Base-by-base conservation (phyloP, 2,888 invertebrate species). In the Lochmaea capreae region DNA sequence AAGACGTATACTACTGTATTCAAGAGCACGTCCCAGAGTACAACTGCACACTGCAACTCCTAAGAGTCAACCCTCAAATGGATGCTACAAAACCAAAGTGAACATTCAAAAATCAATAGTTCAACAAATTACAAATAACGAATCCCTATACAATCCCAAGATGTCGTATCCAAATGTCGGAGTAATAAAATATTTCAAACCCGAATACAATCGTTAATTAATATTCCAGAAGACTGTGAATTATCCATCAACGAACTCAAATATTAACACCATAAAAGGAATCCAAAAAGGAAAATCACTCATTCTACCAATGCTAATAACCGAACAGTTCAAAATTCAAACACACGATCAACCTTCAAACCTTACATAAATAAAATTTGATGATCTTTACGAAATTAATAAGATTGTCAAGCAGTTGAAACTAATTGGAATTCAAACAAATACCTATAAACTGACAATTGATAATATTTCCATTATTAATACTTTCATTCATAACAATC, bases 211-310 rank as follows among this genome's bases (percentile, higher is more conserved):
- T 58, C 58, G 18, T 16, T 58, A 18, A 58, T 58, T 2, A 58
- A 58, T 58, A 58, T 58, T 58, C 58, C 58, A 18, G 26, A 58
- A 58, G 12, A 58, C 26, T 58, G 58, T 18, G 26, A n/a, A 58
- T 58, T 26, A 58, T 16, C 11, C n/a, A 42, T 42, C 11, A 42
- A 42, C 11, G 11, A 43, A 43, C 2, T 43, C 2, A 42, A 42
- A 42, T 42, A 42, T 42, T 10, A 1, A 42, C 8, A 11, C 22
- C n/a, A 22, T 3, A 22, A 22, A 22, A 22, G 22, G 3, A 22
- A 22, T 22, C 22, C 42, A 42, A 42, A 42, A 42, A 42, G 11
- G 42, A 1, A 42, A 42, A 42, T 42, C 42, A 10, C 42, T 42
- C 3, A 42, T 42, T 42, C 11, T 58, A 58, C 58, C 58, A 14